A percentile compares a stretch with the other conserved stretches of the same genome.
Conservation (phyloP, 2,797 vertebrate species). For the Falco berigora region DNA sequence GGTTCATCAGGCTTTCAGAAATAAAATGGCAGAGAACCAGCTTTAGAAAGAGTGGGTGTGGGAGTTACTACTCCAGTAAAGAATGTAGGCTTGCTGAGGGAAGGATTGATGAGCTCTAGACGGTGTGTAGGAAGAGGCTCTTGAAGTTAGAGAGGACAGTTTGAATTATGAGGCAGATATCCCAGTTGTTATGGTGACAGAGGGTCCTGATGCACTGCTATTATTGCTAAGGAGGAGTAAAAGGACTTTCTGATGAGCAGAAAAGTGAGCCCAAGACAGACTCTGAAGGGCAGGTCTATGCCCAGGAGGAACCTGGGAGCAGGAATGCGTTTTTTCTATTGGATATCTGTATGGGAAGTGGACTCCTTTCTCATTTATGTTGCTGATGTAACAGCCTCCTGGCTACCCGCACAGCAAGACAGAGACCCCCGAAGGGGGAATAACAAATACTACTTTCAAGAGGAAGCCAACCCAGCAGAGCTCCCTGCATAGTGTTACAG, state of each 20-base stretch:
- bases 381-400: neutral
- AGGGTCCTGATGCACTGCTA: neutral
- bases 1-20: neutral
- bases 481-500: neutral
- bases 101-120: conserved; percentile 23
- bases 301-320: neutral
- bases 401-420: neutral
- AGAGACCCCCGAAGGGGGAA: neutral
- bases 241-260: neutral
- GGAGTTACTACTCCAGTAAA: neutral
- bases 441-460: neutral
- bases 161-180: neutral
- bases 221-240: neutral
- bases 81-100: neutral
- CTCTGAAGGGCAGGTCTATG: neutral
- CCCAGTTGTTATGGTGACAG: neutral
- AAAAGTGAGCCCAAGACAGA: neutral
- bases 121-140: neutral
- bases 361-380: neutral
- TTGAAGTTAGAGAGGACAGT: conserved; percentile 4
- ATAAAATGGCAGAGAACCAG: neutral
- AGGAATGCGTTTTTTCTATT: neutral
- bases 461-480: neutral
- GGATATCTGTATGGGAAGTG: neutral
- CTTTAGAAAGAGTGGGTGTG: neutral